Base-by-base conservation (phyloP, 2,113 vertebrate genomes). In the Eclectus roratus region DNA sequence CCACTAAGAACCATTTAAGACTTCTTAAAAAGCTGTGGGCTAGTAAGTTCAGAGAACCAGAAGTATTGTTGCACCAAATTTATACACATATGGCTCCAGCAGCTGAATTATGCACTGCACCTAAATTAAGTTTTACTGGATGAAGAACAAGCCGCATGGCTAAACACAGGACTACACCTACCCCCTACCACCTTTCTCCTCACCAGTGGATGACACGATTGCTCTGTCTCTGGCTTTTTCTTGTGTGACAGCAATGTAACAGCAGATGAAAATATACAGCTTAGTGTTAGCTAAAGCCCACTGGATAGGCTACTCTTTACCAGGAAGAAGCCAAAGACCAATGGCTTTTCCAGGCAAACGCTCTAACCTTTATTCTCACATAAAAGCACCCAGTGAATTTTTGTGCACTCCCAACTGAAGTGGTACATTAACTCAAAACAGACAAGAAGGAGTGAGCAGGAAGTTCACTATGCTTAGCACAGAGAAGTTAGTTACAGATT, bases 21-120 rank as follows among this genome's bases (percentile, higher is more conserved):
- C 39, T 44, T 72, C 11, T 37, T 13, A 60, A 72, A 73, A 83
- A 70, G 41, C 12, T 65, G 46, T 31, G 17, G 12, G 29, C 24
- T 69, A 78, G 3, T 33, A 82, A 76, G 8, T 46, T 86, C 17
- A 13, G 39, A 83, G 46, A 50, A 69, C 7, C 25, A 43, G 15
- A 1, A 85, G 15, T 11, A 69, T 12, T 39, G 58, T n/a, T 44
- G 58, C 10, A 10, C 8, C 46, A 52, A 37, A 64, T 43, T n/a
- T 33, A 60, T 21, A 69, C 0, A 5, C 6, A n/a, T 4, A 41
- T 0, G 0, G 24, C 6, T 8, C 50, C 60, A 83, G 37, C 70
- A 63, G 17, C 2, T 6, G 20, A 73, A 37, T 41, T 73, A 83
- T 18, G 37, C 44, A 18, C 3, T 49, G 24, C 28, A 49, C 19